Evolutionary conservation across 2,888 invertebrate genomes (phyloP).

Genomic region (Aspidiotus destructor): DNA sequence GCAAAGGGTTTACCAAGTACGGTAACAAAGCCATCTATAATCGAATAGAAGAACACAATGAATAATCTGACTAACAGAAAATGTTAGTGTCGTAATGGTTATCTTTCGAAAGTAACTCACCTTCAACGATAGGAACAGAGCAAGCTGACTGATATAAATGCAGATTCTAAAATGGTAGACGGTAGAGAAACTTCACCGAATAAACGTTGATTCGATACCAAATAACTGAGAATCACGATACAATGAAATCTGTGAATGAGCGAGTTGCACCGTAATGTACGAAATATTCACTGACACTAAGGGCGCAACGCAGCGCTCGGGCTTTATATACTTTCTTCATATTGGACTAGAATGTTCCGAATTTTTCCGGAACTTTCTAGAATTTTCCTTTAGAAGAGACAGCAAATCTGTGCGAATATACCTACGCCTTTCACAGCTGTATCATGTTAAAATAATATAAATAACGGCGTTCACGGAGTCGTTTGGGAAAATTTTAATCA

Average conservation of each 20-base stretch:
- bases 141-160: not conserved
- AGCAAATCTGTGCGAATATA: too few species aligned
- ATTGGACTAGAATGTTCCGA: not conserved
- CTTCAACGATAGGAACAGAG: not conserved
- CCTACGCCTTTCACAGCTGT: too few species aligned
- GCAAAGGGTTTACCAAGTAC: conserved; percentile 34
- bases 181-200: not conserved
- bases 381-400: too few species aligned
- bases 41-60: not conserved
- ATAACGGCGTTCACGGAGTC: too few species aligned
- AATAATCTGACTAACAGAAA: not conserved
- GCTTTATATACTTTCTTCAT: conserved; percentile 1
- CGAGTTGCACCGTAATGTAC: too few species aligned
- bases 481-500: too few species aligned
- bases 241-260: not conserved
- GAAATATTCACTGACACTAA: too few species aligned
- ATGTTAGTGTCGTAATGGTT: not conserved
- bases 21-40: conserved; percentile 39
- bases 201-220: not conserved
- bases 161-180: not conserved
- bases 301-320: not conserved
- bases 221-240: not conserved
- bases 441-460: too few species aligned
- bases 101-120: not conserved
- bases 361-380: not conserved